phyloP scores from a whole-genome alignment of 2,888 invertebrate species.

The Diarsia mendica region DNA sequence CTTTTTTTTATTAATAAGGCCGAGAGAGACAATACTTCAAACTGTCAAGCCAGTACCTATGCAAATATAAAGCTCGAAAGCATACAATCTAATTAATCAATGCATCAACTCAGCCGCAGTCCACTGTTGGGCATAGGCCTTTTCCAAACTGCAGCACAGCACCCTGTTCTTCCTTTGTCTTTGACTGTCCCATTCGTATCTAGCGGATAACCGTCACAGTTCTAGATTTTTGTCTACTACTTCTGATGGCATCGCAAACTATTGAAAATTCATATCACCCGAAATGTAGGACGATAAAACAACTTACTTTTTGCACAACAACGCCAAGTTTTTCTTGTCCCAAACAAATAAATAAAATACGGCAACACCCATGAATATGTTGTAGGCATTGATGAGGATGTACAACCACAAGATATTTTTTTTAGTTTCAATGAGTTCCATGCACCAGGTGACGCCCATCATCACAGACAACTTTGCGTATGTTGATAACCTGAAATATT shows the following conservation, averaged over 20 bases:
- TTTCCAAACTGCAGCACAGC: background rate
- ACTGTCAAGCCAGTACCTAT: background rate
- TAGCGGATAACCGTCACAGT: background rate
- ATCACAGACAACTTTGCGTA: constrained; percentile 69
- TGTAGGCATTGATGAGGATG: constrained; percentile 62
- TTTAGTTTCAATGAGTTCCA: constrained; percentile 62
- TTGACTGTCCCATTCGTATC: background rate
- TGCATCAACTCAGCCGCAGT: background rate
- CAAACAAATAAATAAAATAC: constrained; percentile 73
- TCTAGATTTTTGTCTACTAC: background rate
- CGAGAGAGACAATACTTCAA: background rate
- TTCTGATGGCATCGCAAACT: too few species aligned
- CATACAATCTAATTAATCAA: background rate
- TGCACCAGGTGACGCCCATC: constrained; percentile 73
- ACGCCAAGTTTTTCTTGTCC: constrained; percentile 59
- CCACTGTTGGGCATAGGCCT: background rate
- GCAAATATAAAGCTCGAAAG: background rate
- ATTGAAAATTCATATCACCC: background rate
- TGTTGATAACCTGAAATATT: constrained; percentile 63
- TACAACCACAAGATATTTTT: background rate
- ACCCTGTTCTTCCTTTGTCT: background rate
- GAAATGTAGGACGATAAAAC: background rate
- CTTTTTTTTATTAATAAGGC: too few species aligned
- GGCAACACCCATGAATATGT: constrained; percentile 67
- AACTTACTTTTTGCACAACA: constrained; percentile 68